A percentile compares a stretch with the other conserved stretches of the same genome.
phyloP scores from a whole-genome alignment of 2,113 vertebrate genomes.

The Pelecanus crispus region DNA sequence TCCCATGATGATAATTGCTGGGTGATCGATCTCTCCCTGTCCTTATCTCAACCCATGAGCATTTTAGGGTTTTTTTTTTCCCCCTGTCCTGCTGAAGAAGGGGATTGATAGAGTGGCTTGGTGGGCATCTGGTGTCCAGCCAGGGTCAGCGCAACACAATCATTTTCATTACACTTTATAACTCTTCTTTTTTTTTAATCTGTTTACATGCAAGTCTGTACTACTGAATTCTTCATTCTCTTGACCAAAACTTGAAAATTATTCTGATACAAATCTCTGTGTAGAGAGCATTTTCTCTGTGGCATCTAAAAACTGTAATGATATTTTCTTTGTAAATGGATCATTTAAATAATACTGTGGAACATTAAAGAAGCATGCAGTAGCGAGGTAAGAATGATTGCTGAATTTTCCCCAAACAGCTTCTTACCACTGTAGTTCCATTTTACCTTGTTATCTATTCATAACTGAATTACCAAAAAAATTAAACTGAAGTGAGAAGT shows the following conservation, averaged over 20 bases:
- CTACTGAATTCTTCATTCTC: background rate
- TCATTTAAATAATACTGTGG: background rate
- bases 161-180: background rate
- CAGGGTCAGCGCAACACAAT: background rate
- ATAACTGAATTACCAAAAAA: conserved; percentile 5
- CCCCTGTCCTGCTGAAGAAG: background rate
- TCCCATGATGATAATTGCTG: rapidly evolving
- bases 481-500: conserved; percentile 13
- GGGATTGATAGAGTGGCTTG: rapidly evolving
- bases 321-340: background rate
- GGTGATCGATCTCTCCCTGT: background rate
- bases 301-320: background rate
- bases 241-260: background rate
- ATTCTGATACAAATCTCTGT: background rate
- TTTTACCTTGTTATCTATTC: background rate
- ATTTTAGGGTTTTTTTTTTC: background rate
- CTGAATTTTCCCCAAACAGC: background rate
- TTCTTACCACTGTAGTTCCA: background rate
- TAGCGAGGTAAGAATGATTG: background rate
- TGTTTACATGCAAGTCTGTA: background rate
- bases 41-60: rapidly evolving
- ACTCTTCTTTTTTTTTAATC: background rate
- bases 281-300: background rate
- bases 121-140: rapidly evolving
- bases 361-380: background rate